These are phyloP conservation scores for Dorcus hopei DNA, from an alignment of 2,888 invertebrate genomes.

Conservation along the genomic window DNA sequence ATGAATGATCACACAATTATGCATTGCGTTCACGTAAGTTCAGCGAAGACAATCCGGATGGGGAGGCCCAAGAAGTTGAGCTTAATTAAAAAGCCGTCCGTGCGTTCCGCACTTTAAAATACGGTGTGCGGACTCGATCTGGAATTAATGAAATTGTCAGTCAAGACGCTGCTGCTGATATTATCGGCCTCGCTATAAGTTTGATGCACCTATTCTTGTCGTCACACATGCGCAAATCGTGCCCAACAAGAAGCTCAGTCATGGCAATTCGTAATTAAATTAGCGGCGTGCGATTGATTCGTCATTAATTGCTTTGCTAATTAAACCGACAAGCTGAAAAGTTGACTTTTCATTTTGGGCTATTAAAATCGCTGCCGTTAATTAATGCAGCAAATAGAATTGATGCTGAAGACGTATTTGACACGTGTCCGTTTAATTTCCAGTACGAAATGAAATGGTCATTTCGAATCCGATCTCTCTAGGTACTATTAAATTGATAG, in stretches of 20 bases:
- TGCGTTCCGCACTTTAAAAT: constrained; percentile 6
- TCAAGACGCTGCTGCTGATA: constrained; percentile 36
- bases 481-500: too few relatives aligned
- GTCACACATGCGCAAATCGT: neutral
- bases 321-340: constrained; percentile 12
- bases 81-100: constrained; percentile 18
- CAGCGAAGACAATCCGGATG: neutral
- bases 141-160: constrained; percentile 45
- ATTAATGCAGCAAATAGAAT: too few relatives aligned
- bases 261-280: constrained; percentile 16
- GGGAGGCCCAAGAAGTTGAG: constrained; percentile 2
- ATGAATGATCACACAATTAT: neutral
- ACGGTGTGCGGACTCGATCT: constrained; percentile 2
- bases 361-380: neutral
- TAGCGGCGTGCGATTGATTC: constrained; percentile 14
- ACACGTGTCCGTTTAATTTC: neutral
- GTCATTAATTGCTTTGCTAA: constrained; percentile 8
- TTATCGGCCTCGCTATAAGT: constrained; percentile 25
- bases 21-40: constrained; percentile 1
- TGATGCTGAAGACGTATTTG: neutral
- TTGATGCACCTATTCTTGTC: neutral
- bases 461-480: too few relatives aligned
- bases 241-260: constrained; percentile 3
- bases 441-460: too few relatives aligned
- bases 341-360: neutral